Evolutionary conservation across 2,113 vertebrate species (phyloP), one percentile per base, ranked within the genome.

Genomic region (Clarias macrocephalus): DNA sequence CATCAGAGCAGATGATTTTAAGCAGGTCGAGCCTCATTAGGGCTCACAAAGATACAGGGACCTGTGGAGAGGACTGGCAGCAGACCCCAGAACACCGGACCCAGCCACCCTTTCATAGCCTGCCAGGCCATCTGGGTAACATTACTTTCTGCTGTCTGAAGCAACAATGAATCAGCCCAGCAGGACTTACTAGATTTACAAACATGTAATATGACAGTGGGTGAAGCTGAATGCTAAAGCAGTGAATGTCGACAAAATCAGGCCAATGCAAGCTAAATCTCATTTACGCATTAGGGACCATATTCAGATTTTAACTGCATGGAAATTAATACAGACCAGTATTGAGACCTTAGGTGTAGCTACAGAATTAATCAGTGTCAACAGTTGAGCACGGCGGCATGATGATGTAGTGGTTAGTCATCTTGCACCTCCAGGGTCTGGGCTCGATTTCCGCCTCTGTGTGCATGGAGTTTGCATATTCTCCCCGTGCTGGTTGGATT

Each of bases 1-100:
- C 92, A 94, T 93, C 93, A 92, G 90, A 93, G 91, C 60, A 91
- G 73, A 87, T 75, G 85, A 92, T 89, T 92, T 91, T 91, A 91
- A 91, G 89, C 91, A 92, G 91, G 93, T 92, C 88, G 90, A 66
- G 91, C 89, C 93, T 91, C 91, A 89, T 91, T 89, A 63, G 83
- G 84, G 89, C 90, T 83, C 80, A 81, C 86, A 81, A 81, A 86
- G 87, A 94, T 92, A 91, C 88, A 7, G 91, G 90, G 87, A 92
- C 90, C 89, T 86, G 84, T 2, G 70, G 91, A 92, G 93, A 90
- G 56, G 89, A 88, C 86, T 37, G 80, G 75, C 33, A 84, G 91
- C 88, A 48, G 88, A 81, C 88, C 89, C 89, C 89, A 88, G 88
- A 82, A 85, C 90, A 85, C 91, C 88, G 91, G 89, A 86, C 89